A percentile compares a stretch with the other conserved stretches of the same genome.
phyloP scores from a whole-genome alignment of 2,113 vertebrate genomes.

The human (Homo sapiens) region DNA sequence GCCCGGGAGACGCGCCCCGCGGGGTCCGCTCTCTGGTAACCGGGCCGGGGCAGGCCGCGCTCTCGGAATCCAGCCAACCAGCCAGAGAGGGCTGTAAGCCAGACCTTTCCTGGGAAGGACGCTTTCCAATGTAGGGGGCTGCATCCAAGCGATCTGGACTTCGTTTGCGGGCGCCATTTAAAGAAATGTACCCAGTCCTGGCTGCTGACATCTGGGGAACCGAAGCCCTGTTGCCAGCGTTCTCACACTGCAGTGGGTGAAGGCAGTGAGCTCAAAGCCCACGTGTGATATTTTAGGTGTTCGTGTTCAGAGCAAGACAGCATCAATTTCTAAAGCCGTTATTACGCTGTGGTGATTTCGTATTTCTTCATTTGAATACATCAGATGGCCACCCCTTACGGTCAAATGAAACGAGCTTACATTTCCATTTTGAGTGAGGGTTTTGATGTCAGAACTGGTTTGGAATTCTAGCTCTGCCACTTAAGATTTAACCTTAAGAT shows the following conservation, averaged over 20 bases:
- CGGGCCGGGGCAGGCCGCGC: not conserved
- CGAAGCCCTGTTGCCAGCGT: fast-evolving
- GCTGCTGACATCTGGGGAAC: not conserved
- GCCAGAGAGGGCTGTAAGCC: no score
- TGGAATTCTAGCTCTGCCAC: not conserved
- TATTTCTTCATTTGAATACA: fast-evolving
- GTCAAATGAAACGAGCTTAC: not conserved
- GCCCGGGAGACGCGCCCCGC: fast-evolving
- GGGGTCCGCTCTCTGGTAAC: not conserved
- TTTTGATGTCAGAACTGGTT: not conserved
- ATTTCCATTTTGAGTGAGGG: not conserved
- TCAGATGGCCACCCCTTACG: not conserved
- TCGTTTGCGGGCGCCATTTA: not conserved
- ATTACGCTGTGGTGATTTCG: not conserved
- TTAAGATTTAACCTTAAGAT: not conserved
- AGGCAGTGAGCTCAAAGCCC: not conserved
- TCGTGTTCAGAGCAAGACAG: no score
- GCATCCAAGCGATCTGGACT: not conserved
- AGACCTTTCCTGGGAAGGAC: not conserved
- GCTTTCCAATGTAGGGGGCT: no score
- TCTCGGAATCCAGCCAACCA: not conserved
- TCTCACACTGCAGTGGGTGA: fast-evolving
- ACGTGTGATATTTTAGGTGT: fast-evolving
- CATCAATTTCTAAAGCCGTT: not conserved
- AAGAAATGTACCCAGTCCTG: not conserved